These are phyloP conservation scores for Montipora capricornis DNA, from an alignment of 64 coral and sea anemone genomes.

Conservation along the genomic window DNA sequence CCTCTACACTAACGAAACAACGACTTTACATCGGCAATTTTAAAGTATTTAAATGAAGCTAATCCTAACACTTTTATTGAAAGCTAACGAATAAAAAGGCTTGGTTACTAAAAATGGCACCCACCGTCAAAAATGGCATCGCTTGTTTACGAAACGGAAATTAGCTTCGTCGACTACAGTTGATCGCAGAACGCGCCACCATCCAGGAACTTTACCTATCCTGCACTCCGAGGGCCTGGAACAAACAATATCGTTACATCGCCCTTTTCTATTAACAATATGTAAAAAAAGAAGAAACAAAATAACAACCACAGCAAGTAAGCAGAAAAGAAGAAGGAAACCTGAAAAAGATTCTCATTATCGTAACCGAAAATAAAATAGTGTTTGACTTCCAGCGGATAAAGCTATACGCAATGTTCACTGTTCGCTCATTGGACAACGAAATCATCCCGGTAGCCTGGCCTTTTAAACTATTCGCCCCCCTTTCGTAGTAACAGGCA, in stretches of 20 bases:
- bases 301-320: not conserved
- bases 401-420: not conserved
- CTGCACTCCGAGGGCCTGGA: not conserved
- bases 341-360: not conserved
- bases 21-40: too few species aligned
- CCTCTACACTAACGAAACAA: too few species aligned
- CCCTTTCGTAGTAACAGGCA: not conserved
- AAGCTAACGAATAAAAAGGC: too few species aligned
- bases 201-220: not conserved
- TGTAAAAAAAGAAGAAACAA: not conserved
- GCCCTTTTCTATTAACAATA: too few species aligned
- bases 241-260: not conserved
- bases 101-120: too few species aligned
- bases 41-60: too few species aligned
- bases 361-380: not conserved
- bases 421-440: constrained; percentile 3
- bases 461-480: not conserved
- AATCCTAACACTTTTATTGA: too few species aligned
- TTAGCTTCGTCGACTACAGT: not conserved
- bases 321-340: constrained; percentile 6
- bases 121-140: too few species aligned
- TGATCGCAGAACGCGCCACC: not conserved
- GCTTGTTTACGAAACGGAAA: too few species aligned
- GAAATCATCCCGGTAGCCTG: not conserved
- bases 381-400: too few species aligned